These are phyloP conservation scores for Drosophila sp. DNA, from an alignment of 1,140 invertebrate species.

Conservation along the genomic window DNA sequence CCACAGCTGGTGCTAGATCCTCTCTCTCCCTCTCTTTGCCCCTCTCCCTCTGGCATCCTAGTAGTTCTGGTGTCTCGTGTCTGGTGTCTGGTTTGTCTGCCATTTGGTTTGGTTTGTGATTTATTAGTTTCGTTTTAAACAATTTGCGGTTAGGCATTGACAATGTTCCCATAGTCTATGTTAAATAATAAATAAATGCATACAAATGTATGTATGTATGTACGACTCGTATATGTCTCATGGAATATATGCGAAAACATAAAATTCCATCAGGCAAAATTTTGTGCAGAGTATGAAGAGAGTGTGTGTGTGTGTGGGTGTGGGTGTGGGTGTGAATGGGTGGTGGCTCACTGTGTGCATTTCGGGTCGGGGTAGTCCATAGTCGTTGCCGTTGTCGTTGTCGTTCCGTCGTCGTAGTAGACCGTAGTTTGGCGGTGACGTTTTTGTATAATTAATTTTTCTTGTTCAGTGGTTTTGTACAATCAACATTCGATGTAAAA, in stretches of 20 bases:
- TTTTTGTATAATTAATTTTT: conserved; percentile 56
- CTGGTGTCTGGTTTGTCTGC: conserved; percentile 1
- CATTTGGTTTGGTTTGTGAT: conserved; percentile 39
- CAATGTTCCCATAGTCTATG: conserved; percentile 21
- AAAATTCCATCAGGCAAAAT: conserved; percentile 19
- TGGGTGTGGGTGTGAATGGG: no score
- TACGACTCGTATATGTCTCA: neutral
- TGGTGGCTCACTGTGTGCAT: neutral
- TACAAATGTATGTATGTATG: conserved; percentile 8
- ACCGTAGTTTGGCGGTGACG: conserved; percentile 27
- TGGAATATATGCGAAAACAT: conserved; percentile 22
- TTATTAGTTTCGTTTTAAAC: conserved; percentile 62
- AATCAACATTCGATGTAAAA: conserved; percentile 80
- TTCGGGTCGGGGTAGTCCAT: conserved; percentile 11
- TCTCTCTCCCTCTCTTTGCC: neutral
- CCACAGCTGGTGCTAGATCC: conserved; percentile 33
- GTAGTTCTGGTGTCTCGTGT: no score
- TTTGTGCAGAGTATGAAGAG: no score
- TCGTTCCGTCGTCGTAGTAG: conserved; percentile 1
- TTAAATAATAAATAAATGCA: conserved; percentile 29
- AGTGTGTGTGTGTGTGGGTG: no score
- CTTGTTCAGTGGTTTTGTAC: conserved; percentile 55
- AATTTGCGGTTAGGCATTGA: conserved; percentile 43
- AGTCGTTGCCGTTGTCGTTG: conserved; percentile 1
- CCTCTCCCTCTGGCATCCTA: no score